phyloP scores from a whole-genome alignment of 2,888 invertebrate species.

The Hirtodrosophila histrioides region DNA sequence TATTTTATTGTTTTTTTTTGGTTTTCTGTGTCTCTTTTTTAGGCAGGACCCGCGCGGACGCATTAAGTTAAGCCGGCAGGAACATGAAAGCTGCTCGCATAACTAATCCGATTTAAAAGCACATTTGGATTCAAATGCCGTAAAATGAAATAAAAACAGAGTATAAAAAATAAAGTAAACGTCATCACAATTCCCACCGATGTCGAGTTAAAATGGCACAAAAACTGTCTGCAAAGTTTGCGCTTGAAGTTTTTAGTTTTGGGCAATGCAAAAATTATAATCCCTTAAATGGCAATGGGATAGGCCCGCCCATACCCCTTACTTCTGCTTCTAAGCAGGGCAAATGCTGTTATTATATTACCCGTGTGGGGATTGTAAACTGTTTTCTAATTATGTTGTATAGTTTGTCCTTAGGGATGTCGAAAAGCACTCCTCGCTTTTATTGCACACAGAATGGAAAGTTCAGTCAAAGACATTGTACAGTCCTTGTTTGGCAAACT shows the following conservation, averaged over 20 bases:
- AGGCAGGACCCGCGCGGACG: constrained; percentile 43
- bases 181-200: constrained; percentile 36
- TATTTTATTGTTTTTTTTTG: constrained; percentile 20
- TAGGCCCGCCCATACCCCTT: constrained; percentile 28
- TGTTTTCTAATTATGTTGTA: constrained; percentile 29
- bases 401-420: constrained; percentile 1
- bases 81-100: constrained; percentile 63
- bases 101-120: constrained; percentile 79
- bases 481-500: not conserved
- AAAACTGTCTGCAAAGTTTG: constrained; percentile 77
- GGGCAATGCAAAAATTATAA: constrained; percentile 68
- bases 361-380: constrained; percentile 26
- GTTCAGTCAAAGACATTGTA: not conserved
- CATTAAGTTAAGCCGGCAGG: constrained; percentile 73
- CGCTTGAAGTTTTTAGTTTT: constrained; percentile 58
- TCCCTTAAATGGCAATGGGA: constrained; percentile 69
- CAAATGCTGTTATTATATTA: constrained; percentile 26
- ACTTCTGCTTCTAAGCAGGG: constrained; percentile 15
- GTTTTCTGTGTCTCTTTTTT: constrained; percentile 15
- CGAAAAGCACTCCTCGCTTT: not conserved
- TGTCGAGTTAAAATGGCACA: constrained; percentile 55
- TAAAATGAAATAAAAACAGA: constrained; percentile 57
- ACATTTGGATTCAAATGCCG: constrained; percentile 78
- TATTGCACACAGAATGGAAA: not conserved
- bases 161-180: constrained; percentile 45